A percentile compares a stretch with the other conserved stretches of the same genome.
phyloP scores from a whole-genome alignment of 2,888 invertebrate species.

The Pristionchus japonicus region DNA sequence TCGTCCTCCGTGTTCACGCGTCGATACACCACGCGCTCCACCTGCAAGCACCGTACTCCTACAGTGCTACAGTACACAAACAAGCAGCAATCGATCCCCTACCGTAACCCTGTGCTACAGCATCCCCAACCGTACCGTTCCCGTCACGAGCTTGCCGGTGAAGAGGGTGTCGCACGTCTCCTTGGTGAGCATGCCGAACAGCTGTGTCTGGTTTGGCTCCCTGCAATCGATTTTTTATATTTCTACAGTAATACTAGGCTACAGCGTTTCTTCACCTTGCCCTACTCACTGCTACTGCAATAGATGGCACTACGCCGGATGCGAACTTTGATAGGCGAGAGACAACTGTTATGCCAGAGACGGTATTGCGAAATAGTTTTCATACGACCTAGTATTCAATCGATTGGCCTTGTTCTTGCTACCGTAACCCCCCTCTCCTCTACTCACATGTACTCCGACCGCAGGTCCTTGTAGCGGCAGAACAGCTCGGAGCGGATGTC shows the following conservation, averaged over 20 bases:
- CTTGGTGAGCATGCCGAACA: conserved; percentile 95
- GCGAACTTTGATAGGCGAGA: too few relatives aligned
- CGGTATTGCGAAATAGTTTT: too few relatives aligned
- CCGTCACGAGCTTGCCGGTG: conserved; percentile 80
- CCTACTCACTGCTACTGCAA: too few relatives aligned
- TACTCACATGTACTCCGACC: conserved; percentile 57
- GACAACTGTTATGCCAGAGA: too few relatives aligned
- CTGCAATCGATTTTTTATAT: conserved; percentile 72
- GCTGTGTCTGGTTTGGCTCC: conserved; percentile 85
- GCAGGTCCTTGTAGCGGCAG: conserved; percentile 80
- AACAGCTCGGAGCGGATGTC: conserved; percentile 96
- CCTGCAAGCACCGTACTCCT: conserved; percentile 80
- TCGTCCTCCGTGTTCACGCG: conserved; percentile 32
- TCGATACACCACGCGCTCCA: conserved; percentile 77
- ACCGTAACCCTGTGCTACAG: neutral
- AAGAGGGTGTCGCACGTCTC: conserved; percentile 95
- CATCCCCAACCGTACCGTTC: conserved; percentile 10
- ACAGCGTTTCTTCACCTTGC: too few relatives aligned
- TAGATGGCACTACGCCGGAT: too few relatives aligned
- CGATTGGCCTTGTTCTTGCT: too few relatives aligned
- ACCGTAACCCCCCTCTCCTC: neutral
- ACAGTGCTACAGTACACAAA: neutral
- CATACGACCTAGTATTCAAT: too few relatives aligned
- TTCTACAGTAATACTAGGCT: conserved; percentile 79
- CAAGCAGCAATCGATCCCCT: too few relatives aligned